Evolutionary conservation across 2,113 vertebrate species (phyloP).

Genomic region (Hystrix cristata): DNA sequence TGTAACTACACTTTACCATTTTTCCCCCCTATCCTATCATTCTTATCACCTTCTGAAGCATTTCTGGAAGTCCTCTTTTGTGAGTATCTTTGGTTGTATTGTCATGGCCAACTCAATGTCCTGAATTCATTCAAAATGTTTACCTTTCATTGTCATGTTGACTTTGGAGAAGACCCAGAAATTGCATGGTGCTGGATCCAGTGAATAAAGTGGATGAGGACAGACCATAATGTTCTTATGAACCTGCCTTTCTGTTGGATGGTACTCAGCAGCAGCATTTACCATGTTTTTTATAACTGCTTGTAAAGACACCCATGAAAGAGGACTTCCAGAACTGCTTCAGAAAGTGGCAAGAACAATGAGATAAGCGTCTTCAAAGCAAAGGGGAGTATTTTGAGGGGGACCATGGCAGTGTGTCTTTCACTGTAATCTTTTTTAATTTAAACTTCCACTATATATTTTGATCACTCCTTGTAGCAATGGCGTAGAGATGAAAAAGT

Average conservation of each 20-base stretch:
- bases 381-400: background rate
- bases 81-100: background rate
- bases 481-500: background rate
- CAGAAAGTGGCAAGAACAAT: background rate
- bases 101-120: background rate
- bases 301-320: too few species aligned
- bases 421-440: background rate
- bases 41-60: background rate
- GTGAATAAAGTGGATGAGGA: background rate
- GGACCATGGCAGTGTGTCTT: background rate
- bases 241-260: background rate
- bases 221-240: background rate
- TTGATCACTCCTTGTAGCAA: background rate
- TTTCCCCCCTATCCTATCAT: background rate
- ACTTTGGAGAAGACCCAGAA: background rate
- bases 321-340: background rate
- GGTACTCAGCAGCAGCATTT: background rate
- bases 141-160: background rate
- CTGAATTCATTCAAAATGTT: background rate
- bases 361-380: background rate
- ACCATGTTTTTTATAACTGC: background rate
- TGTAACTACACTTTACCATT: too few species aligned
- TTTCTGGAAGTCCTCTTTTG: background rate
- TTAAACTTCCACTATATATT: background rate
- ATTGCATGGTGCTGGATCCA: background rate